phyloP scores from a whole-genome alignment of 2,888 invertebrate species.

The Apamea monoglypha region DNA sequence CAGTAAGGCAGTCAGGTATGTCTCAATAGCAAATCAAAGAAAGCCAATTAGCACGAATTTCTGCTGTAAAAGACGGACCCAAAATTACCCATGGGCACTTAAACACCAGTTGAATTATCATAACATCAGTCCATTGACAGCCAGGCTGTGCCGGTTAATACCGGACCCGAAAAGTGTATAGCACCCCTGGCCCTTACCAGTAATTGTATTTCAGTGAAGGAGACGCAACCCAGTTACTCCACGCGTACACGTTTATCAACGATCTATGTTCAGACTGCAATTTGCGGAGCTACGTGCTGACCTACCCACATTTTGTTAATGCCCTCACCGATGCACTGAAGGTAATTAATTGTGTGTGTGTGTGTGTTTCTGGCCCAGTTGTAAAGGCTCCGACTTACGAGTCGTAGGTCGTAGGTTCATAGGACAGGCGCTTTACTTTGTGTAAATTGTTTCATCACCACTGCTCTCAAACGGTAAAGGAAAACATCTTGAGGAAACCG shows the following conservation, averaged over 20 bases:
- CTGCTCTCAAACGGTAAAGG: too few species aligned
- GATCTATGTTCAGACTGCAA: constrained; percentile 83
- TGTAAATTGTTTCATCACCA: too few species aligned
- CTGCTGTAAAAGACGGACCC: neutral
- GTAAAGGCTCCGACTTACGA: too few species aligned
- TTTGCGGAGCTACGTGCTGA: constrained; percentile 78
- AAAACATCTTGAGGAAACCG: too few species aligned
- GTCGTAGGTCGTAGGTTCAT: too few species aligned
- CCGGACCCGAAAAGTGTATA: too few species aligned
- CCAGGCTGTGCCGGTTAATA: too few species aligned
- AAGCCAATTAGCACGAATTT: neutral
- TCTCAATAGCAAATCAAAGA: constrained; percentile 15
- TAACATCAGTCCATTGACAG: too few species aligned
- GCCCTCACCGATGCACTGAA: constrained; percentile 79
- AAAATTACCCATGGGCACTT: neutral
- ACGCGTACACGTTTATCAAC: constrained; percentile 85
- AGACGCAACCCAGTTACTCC: constrained; percentile 83
- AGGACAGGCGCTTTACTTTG: too few species aligned
- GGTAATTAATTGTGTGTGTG: constrained; percentile 67
- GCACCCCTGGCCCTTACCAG: too few species aligned
- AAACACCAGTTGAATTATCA: too few species aligned
- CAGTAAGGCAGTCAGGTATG: constrained; percentile 82
- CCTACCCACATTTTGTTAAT: constrained; percentile 80
- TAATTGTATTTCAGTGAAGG: constrained; percentile 76
- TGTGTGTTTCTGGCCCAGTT: too few species aligned